Evolutionary conservation across 2,888 invertebrate species (phyloP).

Genomic region (Galeruca laticollis): DNA sequence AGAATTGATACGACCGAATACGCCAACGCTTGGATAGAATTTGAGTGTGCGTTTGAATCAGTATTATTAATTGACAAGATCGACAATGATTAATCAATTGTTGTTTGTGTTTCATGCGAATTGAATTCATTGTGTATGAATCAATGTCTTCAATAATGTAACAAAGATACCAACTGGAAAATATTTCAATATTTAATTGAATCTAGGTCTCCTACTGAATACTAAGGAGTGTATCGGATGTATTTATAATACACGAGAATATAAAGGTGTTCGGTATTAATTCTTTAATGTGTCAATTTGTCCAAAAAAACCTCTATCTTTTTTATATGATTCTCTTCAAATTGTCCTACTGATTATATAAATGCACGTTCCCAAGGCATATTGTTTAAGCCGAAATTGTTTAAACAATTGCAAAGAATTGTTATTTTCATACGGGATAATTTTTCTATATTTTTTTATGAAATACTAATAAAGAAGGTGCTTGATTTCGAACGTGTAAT

Average conservation of each 20-base stretch:
- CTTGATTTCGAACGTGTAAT: too few relatives aligned
- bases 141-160: constrained; percentile 13
- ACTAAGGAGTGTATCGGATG: constrained; percentile 18
- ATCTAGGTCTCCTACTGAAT: constrained; percentile 19
- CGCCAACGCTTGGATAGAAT: not conserved
- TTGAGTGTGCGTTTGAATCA: not conserved
- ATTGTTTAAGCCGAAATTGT: too few relatives aligned
- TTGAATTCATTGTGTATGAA: constrained; percentile 16
- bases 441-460: too few relatives aligned
- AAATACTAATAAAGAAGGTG: too few relatives aligned
- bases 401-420: too few relatives aligned
- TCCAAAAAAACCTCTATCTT: too few relatives aligned
- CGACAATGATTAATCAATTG: constrained; percentile 18
- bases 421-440: too few relatives aligned
- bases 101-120: constrained; percentile 9
- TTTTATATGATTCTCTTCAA: too few relatives aligned
- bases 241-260: not conserved
- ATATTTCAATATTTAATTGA: constrained; percentile 25
- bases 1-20: not conserved
- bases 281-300: too few relatives aligned
- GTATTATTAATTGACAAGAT: constrained; percentile 10
- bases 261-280: not conserved
- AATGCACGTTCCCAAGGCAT: too few relatives aligned
- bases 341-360: too few relatives aligned
- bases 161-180: constrained; percentile 19